Conservation (phyloP, 2,797 vertebrate genomes). For the Telmatherina bonti region DNA sequence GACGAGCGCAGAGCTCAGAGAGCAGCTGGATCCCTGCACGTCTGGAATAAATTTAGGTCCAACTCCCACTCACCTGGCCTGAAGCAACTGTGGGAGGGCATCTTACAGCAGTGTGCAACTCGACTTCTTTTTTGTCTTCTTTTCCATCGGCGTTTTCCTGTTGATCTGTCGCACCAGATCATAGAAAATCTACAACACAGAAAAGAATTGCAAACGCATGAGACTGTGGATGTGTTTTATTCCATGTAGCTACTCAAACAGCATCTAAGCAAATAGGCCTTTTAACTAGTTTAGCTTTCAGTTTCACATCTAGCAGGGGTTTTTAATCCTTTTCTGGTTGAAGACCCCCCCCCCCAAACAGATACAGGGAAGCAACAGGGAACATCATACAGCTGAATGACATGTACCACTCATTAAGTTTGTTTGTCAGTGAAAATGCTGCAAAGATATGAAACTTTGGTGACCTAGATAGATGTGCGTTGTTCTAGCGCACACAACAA, state of each 20-base stretch:
- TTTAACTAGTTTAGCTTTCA: too few species aligned
- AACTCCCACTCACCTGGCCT: constrained; percentile 90
- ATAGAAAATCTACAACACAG: constrained; percentile 93
- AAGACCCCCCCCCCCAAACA: too few species aligned
- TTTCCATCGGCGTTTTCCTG: constrained; percentile 99
- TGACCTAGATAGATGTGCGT: too few species aligned
- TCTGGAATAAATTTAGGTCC: constrained; percentile 38
- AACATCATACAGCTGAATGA: too few species aligned
- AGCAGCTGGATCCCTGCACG: constrained; percentile 19
- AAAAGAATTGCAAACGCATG: background rate
- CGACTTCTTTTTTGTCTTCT: constrained; percentile 98
- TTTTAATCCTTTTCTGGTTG: too few species aligned
- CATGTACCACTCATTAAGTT: too few species aligned
- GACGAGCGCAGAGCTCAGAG: constrained; percentile 5
- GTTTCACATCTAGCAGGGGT: too few species aligned
- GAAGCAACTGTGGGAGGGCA: constrained; percentile 86
- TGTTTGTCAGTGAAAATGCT: too few species aligned
- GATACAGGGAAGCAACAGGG: too few species aligned
- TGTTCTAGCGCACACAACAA: too few species aligned
- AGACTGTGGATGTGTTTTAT: background rate
- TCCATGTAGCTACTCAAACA: background rate
- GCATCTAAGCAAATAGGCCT: background rate
- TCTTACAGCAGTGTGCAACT: constrained; percentile 95
- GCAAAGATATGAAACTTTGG: too few species aligned
- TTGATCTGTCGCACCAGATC: constrained; percentile 99